A percentile compares a stretch with the other conserved stretches of the same genome.
Evolutionary conservation across 2,113 vertebrate species (phyloP).

Genomic region (Glareola pratincola): DNA sequence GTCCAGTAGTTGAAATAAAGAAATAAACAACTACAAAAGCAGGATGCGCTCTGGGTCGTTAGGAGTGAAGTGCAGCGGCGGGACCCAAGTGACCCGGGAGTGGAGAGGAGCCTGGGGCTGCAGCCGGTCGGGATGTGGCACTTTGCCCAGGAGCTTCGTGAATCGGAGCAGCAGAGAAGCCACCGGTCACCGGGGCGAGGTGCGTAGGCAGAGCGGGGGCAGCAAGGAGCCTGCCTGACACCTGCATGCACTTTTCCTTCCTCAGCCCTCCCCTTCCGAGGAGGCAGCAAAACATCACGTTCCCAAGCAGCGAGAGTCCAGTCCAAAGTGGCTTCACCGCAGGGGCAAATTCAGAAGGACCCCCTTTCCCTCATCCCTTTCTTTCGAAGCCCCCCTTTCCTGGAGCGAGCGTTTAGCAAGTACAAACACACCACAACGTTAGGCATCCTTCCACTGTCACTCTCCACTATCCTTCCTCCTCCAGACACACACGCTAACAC

Average conservation of each 20-base stretch:
- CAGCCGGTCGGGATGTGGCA: neutral
- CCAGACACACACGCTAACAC: constrained; percentile 41
- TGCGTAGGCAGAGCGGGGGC: neutral
- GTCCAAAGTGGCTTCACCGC: neutral
- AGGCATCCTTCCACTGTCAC: constrained; percentile 54
- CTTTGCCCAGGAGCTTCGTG: neutral
- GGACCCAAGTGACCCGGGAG: neutral
- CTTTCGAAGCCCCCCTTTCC: neutral
- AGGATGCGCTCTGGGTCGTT: neutral
- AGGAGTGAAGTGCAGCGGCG: neutral
- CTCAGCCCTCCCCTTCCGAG: neutral
- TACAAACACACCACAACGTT: constrained; percentile 11
- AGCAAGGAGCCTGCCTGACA: neutral
- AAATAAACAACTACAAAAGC: constrained; percentile 57
- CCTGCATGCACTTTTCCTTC: neutral
- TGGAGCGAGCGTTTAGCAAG: neutral
- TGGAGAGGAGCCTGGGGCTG: neutral
- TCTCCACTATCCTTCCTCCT: constrained; percentile 46
- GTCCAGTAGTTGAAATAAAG: constrained; percentile 38
- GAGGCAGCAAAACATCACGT: neutral
- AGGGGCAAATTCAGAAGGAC: neutral
- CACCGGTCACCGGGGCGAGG: neutral
- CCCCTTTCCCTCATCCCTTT: neutral
- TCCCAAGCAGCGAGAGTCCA: neutral
- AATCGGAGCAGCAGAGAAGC: neutral